Evolutionary conservation across 2,797 vertebrate species (phyloP), one percentile per base, ranked within the genome.

Genomic region (Bradypodion ventrale): DNA sequence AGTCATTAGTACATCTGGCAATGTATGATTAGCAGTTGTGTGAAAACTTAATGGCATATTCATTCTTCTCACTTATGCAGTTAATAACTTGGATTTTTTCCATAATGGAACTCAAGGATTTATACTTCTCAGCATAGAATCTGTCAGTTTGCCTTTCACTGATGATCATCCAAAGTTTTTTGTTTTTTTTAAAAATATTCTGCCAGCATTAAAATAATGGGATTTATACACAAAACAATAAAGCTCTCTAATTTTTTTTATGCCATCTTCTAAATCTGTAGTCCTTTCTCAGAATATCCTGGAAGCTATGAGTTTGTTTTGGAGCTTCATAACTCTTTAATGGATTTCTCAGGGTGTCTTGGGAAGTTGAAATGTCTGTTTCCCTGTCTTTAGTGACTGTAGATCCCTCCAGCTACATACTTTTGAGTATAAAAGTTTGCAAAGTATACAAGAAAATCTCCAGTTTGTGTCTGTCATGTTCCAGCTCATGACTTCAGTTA

Each of bases 401-500:
- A 74, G 42, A 29, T 74, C 70, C 6, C 15, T 44, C 74, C 27
- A 29, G 6, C 37, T 10, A 25, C 65, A 49, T 1, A n/a, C 35
- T 73, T 12, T 12, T 21, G 21, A 23, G 29, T 10, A 5, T 23
- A 72, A 32, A 23, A 21, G 59, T 63, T 78, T 72, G 16, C 7
- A 27, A 84, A 60, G 62, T 9, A 9, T 7, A 37, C 63, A 37
- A 68, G 56, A 32, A 70, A 70, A 44, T n/a, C 21, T 69, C 21
- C n/a, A 83, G 2, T 13, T 5, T 42, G 7, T 35, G 9, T 32
- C 70, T 85, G 9, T 46, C 77, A 87, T 80, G 56, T n/a, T n/a
- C 72, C 90, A 87, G 32, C 82, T 49, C 21, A 42, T 56, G 49
- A 69, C n/a, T 89, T 75, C 80, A 74, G 69, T 87, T 91, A 84